Evolutionary conservation across 2,888 invertebrate genomes (phyloP), one percentile per base, ranked within the genome.

Genomic region (Scaptomyza reducta): DNA sequence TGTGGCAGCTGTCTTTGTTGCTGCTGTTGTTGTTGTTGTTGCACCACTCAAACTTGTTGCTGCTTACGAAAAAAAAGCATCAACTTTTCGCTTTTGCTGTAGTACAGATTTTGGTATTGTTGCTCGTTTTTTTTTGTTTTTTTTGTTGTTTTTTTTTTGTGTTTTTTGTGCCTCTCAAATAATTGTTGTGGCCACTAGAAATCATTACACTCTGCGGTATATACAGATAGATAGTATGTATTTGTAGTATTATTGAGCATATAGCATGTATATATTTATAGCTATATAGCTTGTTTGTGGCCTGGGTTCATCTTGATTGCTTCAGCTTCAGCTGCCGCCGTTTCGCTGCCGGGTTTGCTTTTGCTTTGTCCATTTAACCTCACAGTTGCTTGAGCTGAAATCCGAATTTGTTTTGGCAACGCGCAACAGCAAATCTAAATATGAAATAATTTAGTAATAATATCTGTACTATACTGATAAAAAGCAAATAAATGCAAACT

Each of bases 21-120:
- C 46, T 57, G 55, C 44, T 57, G 53, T 70, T 72, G 60, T 53
- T 42, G 63, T 14, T 74, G 75, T 87, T 87, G 87, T 87, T 82
- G 85, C 82, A 84, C 77, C 87, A 87, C 82, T 69, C 74, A 80
- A 77, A 80, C 81, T 80, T 80, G 81, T 81, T 81, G 66, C 71
- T 66, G 79, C 75, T 76, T 70, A 77, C 77, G 66, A 76, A 77
- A 75, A 74, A 57, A 69, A 60, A 75, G 7, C 67, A 62, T 38
- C 7, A 74, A 72, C 68, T 64, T 77, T 77, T 75, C 64, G 74
- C 69, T 69, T 72, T 65, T 69, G 77, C 63, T 59, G 50, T 55
- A 33, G 51, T 65, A 51, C 31, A 58, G 57, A 41, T 58, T 50
- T 61, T n/a, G 42, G 61, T 22, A 44, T 47, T 42, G 18, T 61